Evolutionary conservation across 1,140 invertebrate genomes (phyloP), one percentile per base, ranked within the genome.

Genomic region (Drosophila trapezifrons): DNA sequence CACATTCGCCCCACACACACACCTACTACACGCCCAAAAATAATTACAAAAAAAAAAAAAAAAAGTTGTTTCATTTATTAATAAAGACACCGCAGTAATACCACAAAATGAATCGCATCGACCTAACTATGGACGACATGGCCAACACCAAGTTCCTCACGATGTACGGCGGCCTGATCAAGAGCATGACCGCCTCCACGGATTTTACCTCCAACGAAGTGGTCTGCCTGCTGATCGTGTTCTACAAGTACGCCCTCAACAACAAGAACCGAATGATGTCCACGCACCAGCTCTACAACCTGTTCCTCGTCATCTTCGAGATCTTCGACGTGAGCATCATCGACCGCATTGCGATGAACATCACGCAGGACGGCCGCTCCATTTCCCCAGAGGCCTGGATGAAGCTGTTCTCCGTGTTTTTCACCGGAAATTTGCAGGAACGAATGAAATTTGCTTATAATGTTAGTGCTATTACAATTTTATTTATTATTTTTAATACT

Each of bases 101-200:
- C 17, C 51, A 52, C n/a, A 42, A n/a, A n/a, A 91, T 91, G 89
- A 89, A 90, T 70, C 86, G 85, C 64, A 74, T 91, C 18, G 90
- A 91, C 52, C 67, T 49, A 20, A 91, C 86, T 22, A 76, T 91
- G 72, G 90, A 91, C 25, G 84, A 86, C 45, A 84, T 91, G 64
- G 80, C 90, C 65, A 91, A 91, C 42, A 91, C 70, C n/a, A 87
- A 87, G 22, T 91, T 91, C 27, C 67, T 87, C 4, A 83, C 84
- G 0, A 4, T 74, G 4, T 87, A 87, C 45, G 71, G 47, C n/a
- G 25, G 69, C 15, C 20, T 89, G 29, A 84, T 87, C 15, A 84
- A 80, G 46, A 64, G 52, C 15, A 72, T 71, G 59, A 25, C 65
- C 20, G 10, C 58, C 37, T 42, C 76, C 10, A 80, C 78, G 1